A percentile compares a stretch with the other conserved stretches of the same genome.
Evolutionary conservation across 2,888 invertebrate genomes (phyloP).

Genomic region (Blastobasis adustella): DNA sequence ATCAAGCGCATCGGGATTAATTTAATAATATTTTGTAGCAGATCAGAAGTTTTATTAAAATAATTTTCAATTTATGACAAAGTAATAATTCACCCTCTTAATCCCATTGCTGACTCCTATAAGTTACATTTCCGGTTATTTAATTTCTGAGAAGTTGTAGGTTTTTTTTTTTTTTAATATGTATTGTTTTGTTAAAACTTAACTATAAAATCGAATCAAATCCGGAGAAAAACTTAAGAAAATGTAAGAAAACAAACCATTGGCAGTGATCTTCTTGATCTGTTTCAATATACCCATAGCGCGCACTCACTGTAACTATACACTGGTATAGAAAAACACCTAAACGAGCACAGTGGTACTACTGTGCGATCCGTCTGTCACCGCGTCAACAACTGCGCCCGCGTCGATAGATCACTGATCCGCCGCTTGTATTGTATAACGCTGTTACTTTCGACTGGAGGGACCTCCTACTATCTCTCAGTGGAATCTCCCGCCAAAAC

Average conservation of each 20-base stretch:
- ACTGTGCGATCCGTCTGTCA: constrained; percentile 19
- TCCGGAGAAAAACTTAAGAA: background rate
- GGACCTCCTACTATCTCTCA: constrained; percentile 19
- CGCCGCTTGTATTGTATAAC: constrained; percentile 24
- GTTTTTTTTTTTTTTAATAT: no score
- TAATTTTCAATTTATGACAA: no score
- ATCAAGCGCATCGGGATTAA: constrained; percentile 1
- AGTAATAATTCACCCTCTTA: no score
- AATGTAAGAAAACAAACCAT: constrained; percentile 40
- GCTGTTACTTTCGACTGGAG: constrained; percentile 28
- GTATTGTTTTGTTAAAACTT: no score
- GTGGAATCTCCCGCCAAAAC: constrained; percentile 48
- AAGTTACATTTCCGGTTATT: no score
- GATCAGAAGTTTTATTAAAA: no score
- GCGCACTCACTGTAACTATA: constrained; percentile 17
- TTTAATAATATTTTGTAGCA: no score
- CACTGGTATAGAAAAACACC: constrained; percentile 7
- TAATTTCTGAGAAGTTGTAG: no score
- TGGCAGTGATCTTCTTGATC: constrained; percentile 56
- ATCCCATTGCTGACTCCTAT: no score
- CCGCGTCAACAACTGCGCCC: constrained; percentile 38
- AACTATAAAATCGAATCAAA: no score
- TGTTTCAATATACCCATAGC: constrained; percentile 65
- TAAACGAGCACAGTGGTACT: constrained; percentile 8
- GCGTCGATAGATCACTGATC: constrained; percentile 33